phyloP scores from a whole-genome alignment of 2,888 invertebrate genomes.

The Neuroscelio doddi region DNA sequence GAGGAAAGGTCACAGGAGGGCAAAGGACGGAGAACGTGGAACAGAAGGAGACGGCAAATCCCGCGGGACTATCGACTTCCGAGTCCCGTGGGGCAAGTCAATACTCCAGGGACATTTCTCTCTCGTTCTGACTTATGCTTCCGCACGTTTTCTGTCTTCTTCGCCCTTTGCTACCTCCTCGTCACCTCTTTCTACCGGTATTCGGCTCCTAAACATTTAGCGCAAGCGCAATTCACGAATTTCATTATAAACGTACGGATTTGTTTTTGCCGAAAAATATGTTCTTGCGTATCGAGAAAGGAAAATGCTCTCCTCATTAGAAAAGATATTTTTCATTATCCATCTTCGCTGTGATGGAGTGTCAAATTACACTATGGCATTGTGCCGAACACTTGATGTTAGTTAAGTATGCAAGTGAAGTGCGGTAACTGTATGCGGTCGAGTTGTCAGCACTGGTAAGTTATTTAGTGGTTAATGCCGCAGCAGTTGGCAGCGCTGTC shows the following conservation, averaged over 20 bases:
- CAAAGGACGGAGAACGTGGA: conserved; percentile 47
- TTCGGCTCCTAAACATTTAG: conserved; percentile 65
- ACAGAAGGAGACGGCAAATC: conserved; percentile 64
- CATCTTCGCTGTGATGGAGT: not conserved
- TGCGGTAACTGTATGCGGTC: conserved; percentile 61
- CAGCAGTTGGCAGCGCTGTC: conserved; percentile 68
- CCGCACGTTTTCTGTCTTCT: conserved; percentile 28
- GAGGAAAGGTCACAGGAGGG: conserved; percentile 20
- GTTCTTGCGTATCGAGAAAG: not conserved
- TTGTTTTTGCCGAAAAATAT: not conserved
- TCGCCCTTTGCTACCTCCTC: conserved; percentile 51
- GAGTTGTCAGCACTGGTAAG: conserved; percentile 70
- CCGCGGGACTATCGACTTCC: conserved; percentile 72
- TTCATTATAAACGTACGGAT: conserved; percentile 31
- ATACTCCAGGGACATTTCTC: conserved; percentile 69
- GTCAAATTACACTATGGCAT: conserved; percentile 7
- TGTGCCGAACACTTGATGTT: conserved; percentile 10
- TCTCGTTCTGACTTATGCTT: conserved; percentile 34
- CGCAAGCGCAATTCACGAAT: conserved; percentile 61
- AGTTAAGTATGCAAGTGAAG: conserved; percentile 44
- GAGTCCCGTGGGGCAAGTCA: conserved; percentile 71
- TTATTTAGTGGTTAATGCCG: conserved; percentile 69
- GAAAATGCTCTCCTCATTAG: not conserved
- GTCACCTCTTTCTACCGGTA: conserved; percentile 60
- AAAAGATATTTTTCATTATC: not conserved